Base-by-base conservation (phyloP, 2,888 invertebrate genomes). In the Drosophila hamatofila region DNA sequence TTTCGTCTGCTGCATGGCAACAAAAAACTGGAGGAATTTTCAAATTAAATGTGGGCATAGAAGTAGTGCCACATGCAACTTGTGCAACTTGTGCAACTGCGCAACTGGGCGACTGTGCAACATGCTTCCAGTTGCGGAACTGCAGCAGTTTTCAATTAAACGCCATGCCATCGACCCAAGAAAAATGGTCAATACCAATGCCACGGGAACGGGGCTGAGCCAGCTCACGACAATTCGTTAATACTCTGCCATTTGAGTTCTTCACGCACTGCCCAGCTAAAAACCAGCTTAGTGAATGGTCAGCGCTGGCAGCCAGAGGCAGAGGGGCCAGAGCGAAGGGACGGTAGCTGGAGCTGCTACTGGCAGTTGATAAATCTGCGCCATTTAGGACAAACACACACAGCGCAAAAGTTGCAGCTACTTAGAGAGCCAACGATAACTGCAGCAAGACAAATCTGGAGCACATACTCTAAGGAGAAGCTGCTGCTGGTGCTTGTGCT, bases 61-160 rank as follows among this genome's bases (percentile, higher is more conserved):
- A 82, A 83, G 69, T 56, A 66, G 74, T 63, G 71, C 75, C 70
- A 65, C 59, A 65, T 55, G 70, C 75, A 80, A 65, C 59, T 61
- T 57, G 64, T 39, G 69, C 75, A 80, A 65, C 56, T 60, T 59
- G 66, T 51, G 64, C 63, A 66, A 54, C 64, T 18, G 42, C 41
- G 72, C 66, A 46, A 54, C 64, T 18, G 42, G 37, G 72, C 66
- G 41, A 54, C 64, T 18, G 42, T 62, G 72, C 66, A 46, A 18
- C 46, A 16, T 30, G 44, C 33, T 42, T 54, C 56, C 56, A 66
- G 25, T 54, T 54, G 39, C 61, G 65, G 55, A 77, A 81, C 80
- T 80, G 80, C 87, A 81, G 84, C 85, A 91, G 89, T 92, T 92
- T 92, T 91, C 91, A 92, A 92, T 92, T 92, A 92, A 92, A 92